Evolutionary conservation across 1,140 invertebrate genomes (phyloP), one percentile per base, ranked within the genome.

Genomic region (Magallana ariakensis): DNA sequence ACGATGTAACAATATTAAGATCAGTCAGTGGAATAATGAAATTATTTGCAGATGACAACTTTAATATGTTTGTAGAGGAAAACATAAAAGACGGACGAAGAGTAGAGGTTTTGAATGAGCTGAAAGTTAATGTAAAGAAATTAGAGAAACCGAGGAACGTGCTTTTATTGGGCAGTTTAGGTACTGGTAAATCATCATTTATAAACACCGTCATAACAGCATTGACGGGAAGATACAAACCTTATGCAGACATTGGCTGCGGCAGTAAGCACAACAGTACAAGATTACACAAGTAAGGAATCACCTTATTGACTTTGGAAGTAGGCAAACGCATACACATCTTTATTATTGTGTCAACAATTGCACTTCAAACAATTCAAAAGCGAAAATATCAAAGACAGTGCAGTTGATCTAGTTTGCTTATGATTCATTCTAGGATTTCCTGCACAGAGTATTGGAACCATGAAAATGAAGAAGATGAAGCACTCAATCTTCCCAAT

Each of bases 101-200:
- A 46, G 5, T 46, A 46, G 13, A 33, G 3, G 8, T 75, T 11
- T 75, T 9, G 66, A 13, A 75, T 13, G 22, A 10, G 10, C 22
- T 75, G 22, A 75, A 26, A 26, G 33, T 13, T 9, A 75, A 75
- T 75, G 9, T 26, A 26, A 75, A 22, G 13, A 26, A 19, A 26
- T 13, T 75, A 13, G 33, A 75, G 4, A 26, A 75, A 26, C 22
- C 66, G 33, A 70, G 33, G 66, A 70, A 70, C 26, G 66, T 70
- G 11, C 19, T 70, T 22, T 26, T 75, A 75, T 11, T 75, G 7
- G 66, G 66, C 22, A 13, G 4, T 13, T 22, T 75, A 0, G 66
- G 66, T 26, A 26, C 33, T 26, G 66, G 66, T 26, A 75, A 75
- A 75, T 75, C 66, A 26, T 75, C 66, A 13, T 75, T 75, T 11